Conservation (phyloP, 2,797 vertebrate genomes). For the Lutjanus campechanus region DNA sequence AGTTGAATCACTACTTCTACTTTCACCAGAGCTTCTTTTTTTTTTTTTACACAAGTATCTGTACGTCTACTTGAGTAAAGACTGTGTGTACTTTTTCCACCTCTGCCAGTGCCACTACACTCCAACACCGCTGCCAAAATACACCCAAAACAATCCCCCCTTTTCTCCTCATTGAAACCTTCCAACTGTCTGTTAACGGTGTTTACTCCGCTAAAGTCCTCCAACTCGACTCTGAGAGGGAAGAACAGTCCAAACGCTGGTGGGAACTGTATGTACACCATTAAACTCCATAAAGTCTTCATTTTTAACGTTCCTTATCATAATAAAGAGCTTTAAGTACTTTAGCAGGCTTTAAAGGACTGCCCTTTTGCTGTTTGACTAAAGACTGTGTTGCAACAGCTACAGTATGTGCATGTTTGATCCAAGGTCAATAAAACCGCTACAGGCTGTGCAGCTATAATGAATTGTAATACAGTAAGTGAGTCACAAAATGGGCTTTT, state of each 20-base stretch:
- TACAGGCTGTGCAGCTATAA: constrained; percentile 5
- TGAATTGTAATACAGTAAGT: constrained; percentile 22
- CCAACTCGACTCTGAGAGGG: constrained; percentile 26
- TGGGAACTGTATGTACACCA: constrained; percentile 41
- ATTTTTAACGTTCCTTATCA: constrained; percentile 55
- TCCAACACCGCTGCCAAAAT: constrained; percentile 73
- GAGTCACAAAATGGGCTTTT: constrained; percentile 35
- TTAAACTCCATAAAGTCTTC: constrained; percentile 31
- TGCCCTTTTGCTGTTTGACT: constrained; percentile 18
- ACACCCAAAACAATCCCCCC: constrained; percentile 74
- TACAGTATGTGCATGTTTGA: constrained; percentile 1
- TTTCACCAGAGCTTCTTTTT: no score
- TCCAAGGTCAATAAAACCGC: constrained; percentile 51
- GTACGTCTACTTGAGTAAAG: no score
- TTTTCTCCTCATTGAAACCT: constrained; percentile 71
- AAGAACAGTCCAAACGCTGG: constrained; percentile 46
- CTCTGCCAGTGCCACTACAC: neutral
- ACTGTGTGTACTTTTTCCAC: no score
- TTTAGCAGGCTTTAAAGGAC: constrained; percentile 36
- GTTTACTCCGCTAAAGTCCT: constrained; percentile 49
- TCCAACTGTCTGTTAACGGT: constrained; percentile 69
- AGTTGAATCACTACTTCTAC: no score
- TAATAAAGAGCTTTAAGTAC: constrained; percentile 48
- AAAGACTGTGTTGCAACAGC: constrained; percentile 16
- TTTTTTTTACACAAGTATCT: no score